Conservation (phyloP, 1,140 invertebrate species). For the Apis laboriosa region DNA sequence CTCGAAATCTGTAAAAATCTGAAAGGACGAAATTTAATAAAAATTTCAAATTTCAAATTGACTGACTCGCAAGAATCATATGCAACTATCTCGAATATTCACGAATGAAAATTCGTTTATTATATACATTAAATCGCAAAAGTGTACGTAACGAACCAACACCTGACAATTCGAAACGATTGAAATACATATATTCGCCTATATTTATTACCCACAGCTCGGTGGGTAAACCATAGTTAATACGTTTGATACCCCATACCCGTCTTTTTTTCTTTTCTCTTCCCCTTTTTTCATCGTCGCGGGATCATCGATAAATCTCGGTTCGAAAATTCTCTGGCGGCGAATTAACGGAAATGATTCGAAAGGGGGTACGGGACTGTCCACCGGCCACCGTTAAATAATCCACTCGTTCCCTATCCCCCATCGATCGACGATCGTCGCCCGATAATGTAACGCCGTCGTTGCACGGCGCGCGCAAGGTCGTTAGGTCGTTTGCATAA, state of each 20-base stretch:
- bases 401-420: neutral
- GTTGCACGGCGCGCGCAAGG: neutral
- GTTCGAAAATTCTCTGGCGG: neutral
- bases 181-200: too few relatives aligned
- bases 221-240: neutral
- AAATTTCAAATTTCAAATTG: too few relatives aligned
- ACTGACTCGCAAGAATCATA: too few relatives aligned
- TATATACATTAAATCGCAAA: too few relatives aligned
- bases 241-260: neutral
- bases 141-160: too few relatives aligned
- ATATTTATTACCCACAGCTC: too few relatives aligned
- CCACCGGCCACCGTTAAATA: neutral
- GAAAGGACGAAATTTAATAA: too few relatives aligned
- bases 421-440: constrained; percentile 20
- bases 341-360: constrained; percentile 19
- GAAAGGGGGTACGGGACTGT: neutral
- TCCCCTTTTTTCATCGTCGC: neutral
- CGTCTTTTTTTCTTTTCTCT: neutral
- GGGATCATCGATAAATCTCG: neutral
- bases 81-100: too few relatives aligned
- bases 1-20: too few relatives aligned
- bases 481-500: constrained; percentile 59
- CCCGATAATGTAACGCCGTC: neutral
- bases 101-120: too few relatives aligned
- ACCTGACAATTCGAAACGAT: too few relatives aligned